Evolutionary conservation across 2,888 invertebrate species (phyloP), one percentile per base, ranked within the genome.

Genomic region (Ochlodes sylvanus): DNA sequence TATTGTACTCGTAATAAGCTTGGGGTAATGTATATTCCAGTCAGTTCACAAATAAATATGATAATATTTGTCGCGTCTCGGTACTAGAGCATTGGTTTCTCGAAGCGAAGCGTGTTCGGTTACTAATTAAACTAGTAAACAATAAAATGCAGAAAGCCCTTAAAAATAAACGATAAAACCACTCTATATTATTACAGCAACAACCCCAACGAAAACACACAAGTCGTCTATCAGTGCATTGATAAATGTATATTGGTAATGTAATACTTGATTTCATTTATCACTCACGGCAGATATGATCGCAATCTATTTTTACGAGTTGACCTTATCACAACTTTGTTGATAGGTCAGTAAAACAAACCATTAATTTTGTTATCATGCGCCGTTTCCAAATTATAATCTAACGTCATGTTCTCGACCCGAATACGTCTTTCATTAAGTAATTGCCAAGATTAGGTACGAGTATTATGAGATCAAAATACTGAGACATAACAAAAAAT

Each of bases 251-350:
- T 14, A 42, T 44, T 56, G 56, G 21, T 17, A 50, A 7, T 61
- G 21, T 19, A 34, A 21, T 52, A 57, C 27, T 55, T 21, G 42
- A 15, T 61, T 67, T 55, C 17, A 55, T 62, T 62, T 47, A 62
- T 68, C 38, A 38, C 27, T 12, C 47, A 68, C 62, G 56, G 34
- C 56, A 50, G 41, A 68, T 65, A 65, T 50, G 47, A 21, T 41
- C 9, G 57, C 38, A 27, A 58, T 58, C 50, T 42, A 58, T 52
- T 57, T 57, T 65, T 65, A 52, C 14, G 50, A 62, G 47, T 44
- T 57, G 57, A 57, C 64, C 64, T 64, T 64, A 58, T 65, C 12
- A 12, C 27, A 52, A 60, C 66, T 52, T 60, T 66, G 58, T 58
- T 41, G 58, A 52, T 58, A 52, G 65, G 52, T 66, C 41, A 52